These are phyloP conservation scores for Onthophagus taurus DNA, from an alignment of 1,140 invertebrate species.

Conservation along the genomic window DNA sequence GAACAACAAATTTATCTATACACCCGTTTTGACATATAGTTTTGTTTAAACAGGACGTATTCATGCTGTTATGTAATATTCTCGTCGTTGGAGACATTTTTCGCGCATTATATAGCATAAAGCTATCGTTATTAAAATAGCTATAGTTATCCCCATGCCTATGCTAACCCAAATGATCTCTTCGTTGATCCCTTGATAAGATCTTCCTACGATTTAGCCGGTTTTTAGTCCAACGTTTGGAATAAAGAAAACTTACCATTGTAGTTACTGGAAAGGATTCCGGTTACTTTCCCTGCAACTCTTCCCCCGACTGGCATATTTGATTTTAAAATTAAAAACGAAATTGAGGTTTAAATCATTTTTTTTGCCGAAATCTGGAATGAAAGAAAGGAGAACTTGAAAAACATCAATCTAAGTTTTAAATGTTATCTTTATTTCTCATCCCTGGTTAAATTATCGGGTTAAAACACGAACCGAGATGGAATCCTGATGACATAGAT, in stretches of 20 bases:
- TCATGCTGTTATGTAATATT: conserved; percentile 63
- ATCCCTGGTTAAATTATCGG: too few relatives aligned
- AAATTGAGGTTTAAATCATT: too few relatives aligned
- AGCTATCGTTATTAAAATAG: conserved; percentile 66
- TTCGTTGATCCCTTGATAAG: conserved; percentile 71
- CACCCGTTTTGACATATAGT: too few relatives aligned
- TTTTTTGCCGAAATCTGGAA: too few relatives aligned
- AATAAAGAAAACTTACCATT: conserved; percentile 25
- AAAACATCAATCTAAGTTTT: too few relatives aligned
- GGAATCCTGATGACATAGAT: too few relatives aligned
- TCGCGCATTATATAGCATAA: conserved; percentile 69
- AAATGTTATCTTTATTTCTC: too few relatives aligned
- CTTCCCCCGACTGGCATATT: conserved; percentile 36
- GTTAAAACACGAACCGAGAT: too few relatives aligned
- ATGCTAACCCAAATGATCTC: conserved; percentile 81
- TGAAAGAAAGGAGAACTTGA: too few relatives aligned
- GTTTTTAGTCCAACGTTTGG: too few relatives aligned
- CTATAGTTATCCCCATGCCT: conserved; percentile 74
- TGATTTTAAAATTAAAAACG: conserved; percentile 2
- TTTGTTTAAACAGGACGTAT: conserved; percentile 25
- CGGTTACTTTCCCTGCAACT: conserved; percentile 37
- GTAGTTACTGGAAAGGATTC: conserved; percentile 35
- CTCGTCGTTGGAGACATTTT: conserved; percentile 64
- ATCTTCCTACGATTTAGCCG: too few relatives aligned
- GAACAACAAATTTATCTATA: too few relatives aligned